These are phyloP conservation scores for Chesias legatella DNA, from an alignment of 2,888 invertebrate genomes.

Conservation along the genomic window DNA sequence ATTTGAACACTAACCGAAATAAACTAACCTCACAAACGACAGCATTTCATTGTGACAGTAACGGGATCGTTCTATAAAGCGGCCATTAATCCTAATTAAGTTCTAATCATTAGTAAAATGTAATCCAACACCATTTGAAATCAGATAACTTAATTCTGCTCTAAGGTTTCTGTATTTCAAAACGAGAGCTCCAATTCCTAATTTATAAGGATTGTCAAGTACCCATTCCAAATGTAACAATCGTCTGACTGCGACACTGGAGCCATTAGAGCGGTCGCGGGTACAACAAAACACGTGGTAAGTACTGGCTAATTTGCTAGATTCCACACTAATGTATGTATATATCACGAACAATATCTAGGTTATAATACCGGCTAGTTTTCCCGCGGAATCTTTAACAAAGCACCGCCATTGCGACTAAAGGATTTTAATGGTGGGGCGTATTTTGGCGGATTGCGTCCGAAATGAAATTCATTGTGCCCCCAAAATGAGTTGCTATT, in stretches of 20 bases:
- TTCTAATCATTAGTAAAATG: too few relatives aligned
- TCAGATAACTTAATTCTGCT: background rate
- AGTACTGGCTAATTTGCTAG: constrained; percentile 22
- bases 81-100: too few relatives aligned
- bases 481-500: constrained; percentile 69
- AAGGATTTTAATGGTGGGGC: constrained; percentile 61
- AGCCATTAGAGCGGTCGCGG: constrained; percentile 8
- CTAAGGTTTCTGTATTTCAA: background rate
- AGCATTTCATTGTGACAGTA: too few relatives aligned
- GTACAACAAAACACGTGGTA: constrained; percentile 17
- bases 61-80: too few relatives aligned
- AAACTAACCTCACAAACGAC: too few relatives aligned
- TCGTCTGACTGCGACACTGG: too few relatives aligned
- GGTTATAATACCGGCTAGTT: constrained; percentile 28
- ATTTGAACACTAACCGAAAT: too few relatives aligned
- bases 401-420: constrained; percentile 31
- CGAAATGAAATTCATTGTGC: constrained; percentile 71
- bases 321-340: constrained; percentile 28
- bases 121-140: background rate
- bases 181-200: too few relatives aligned
- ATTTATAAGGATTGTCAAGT: too few relatives aligned
- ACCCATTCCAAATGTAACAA: too few relatives aligned
- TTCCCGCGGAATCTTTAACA: constrained; percentile 24
- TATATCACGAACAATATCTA: constrained; percentile 30
- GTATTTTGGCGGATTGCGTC: constrained; percentile 62